phyloP scores from a whole-genome alignment of 1,140 invertebrate species.

The Catajapyx aquilonaris region DNA sequence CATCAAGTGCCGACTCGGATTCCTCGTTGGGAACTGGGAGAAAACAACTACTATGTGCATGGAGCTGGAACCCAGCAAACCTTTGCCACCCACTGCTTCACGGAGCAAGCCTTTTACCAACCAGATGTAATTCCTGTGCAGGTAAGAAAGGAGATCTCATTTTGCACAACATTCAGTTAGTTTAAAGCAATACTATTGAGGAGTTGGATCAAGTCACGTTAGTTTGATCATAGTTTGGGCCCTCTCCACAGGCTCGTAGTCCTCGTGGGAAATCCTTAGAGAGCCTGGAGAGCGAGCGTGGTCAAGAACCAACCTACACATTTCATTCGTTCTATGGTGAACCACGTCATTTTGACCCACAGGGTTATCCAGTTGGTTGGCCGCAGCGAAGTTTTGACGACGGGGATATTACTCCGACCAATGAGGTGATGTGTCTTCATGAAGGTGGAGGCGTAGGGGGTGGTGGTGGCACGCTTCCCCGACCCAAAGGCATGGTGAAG shows the following conservation, averaged over 20 bases:
- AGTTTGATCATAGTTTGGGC: too few relatives aligned
- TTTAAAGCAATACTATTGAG: background rate
- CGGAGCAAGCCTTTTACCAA: background rate
- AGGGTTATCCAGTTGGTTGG: conserved; percentile 27
- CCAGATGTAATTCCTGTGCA: background rate
- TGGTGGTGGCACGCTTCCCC: conserved; percentile 44
- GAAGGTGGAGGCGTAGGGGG: conserved; percentile 8
- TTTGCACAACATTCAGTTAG: background rate
- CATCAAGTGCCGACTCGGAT: background rate
- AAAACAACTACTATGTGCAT: background rate
- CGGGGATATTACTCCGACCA: conserved; percentile 70
- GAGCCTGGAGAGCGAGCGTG: conserved; percentile 42
- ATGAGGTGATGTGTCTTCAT: conserved; percentile 32
- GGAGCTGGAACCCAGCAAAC: too few relatives aligned
- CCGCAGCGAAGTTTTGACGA: conserved; percentile 63
- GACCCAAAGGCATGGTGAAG: conserved; percentile 56
- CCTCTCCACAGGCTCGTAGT: background rate
- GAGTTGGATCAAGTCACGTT: background rate
- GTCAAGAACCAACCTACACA: conserved; percentile 25
- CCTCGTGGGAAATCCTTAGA: conserved; percentile 53
- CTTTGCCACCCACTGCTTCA: background rate
- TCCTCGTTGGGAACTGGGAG: background rate
- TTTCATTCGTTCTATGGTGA: conserved; percentile 5
- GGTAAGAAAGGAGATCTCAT: background rate
- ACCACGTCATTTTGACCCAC: background rate